phyloP scores from a whole-genome alignment of 2,888 invertebrate species.

The Eupithecia subfuscata region DNA sequence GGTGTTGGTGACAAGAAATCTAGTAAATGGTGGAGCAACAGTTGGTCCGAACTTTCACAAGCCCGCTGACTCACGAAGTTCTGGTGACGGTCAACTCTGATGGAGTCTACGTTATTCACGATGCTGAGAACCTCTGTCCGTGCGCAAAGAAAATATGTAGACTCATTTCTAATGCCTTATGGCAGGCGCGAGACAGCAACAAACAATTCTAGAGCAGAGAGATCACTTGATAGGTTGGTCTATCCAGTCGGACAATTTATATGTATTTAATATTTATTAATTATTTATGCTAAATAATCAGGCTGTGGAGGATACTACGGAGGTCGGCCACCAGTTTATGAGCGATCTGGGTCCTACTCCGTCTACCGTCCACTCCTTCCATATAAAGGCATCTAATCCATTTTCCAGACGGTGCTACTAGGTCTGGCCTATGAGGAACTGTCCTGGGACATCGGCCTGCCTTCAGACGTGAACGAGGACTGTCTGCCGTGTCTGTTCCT shows the following conservation, averaged over 20 bases:
- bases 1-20: too few relatives aligned
- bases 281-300: too few relatives aligned
- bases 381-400: neutral
- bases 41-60: conserved; percentile 93
- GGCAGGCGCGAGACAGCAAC: too few relatives aligned
- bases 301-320: too few relatives aligned
- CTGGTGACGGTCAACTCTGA: conserved; percentile 94
- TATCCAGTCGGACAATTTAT: too few relatives aligned
- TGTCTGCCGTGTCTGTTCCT: conserved; percentile 96
- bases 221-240: too few relatives aligned
- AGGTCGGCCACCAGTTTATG: too few relatives aligned
- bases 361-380: neutral
- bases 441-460: conserved; percentile 96
- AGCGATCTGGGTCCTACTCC: neutral
- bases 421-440: conserved; percentile 95
- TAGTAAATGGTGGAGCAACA: conserved; percentile 83
- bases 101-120: conserved; percentile 93
- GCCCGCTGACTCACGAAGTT: conserved; percentile 93
- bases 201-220: too few relatives aligned
- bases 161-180: too few relatives aligned
- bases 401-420: conserved; percentile 89
- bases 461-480: conserved; percentile 93
- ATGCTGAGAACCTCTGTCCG: too few relatives aligned
- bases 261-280: too few relatives aligned
- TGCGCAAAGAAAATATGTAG: too few relatives aligned